phyloP scores from a whole-genome alignment of 1,140 invertebrate genomes.

The Fopius arisanus region DNA sequence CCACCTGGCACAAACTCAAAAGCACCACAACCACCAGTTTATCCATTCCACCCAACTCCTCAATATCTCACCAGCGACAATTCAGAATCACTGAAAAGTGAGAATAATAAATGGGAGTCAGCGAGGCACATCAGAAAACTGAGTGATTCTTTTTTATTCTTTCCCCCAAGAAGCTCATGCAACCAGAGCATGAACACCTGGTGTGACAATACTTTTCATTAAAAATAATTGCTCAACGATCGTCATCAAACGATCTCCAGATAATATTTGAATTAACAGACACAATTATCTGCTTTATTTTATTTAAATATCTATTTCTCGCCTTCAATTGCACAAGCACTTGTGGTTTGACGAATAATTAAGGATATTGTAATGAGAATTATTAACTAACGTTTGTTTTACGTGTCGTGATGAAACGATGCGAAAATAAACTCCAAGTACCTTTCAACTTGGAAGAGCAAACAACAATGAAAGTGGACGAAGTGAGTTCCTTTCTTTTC shows the following conservation, averaged over 20 bases:
- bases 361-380: neutral
- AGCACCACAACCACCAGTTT: constrained; percentile 17
- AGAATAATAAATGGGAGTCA: constrained; percentile 22
- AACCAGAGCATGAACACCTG: constrained; percentile 60
- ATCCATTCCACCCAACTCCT: neutral
- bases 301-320: too few species aligned
- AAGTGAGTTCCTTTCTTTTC: constrained; percentile 46
- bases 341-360: too few species aligned
- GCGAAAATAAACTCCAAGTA: neutral
- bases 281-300: too few species aligned
- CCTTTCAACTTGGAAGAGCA: constrained; percentile 47
- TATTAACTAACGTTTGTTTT: neutral
- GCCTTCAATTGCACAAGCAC: too few species aligned
- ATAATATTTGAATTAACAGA: too few species aligned
- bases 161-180: constrained; percentile 16
- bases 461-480: constrained; percentile 62
- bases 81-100: neutral
- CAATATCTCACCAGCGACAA: neutral
- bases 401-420: neutral
- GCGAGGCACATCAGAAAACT: constrained; percentile 43
- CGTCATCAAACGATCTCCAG: too few species aligned
- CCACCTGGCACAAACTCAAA: constrained; percentile 16
- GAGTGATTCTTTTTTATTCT: constrained; percentile 35
- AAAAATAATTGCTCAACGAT: neutral
- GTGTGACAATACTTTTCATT: neutral